Evolutionary conservation across 1,140 invertebrate species (phyloP), one percentile per base, ranked within the genome.

Genomic region (Drosophila busckii): DNA sequence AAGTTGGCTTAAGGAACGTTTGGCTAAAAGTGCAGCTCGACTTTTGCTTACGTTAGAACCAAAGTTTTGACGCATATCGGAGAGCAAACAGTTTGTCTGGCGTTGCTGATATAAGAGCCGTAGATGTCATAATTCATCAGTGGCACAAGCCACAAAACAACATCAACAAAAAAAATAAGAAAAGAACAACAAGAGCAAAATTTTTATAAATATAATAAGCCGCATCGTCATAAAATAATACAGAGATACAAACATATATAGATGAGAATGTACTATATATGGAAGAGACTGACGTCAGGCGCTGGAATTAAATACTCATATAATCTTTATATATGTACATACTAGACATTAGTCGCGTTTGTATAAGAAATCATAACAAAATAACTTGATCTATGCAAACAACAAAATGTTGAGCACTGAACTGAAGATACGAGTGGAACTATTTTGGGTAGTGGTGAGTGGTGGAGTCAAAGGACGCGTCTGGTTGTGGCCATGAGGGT

Each of bases 91-190:
- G 40, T 28, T 42, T 19, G 23, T 7, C 13, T 46, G 12, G 26
- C 12, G 9, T 13, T 28, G 42, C 52, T 55, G 31, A 32, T 63
- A 71, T 41, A 49, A 41, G 20, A 60, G 22, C 20, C 28, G 9
- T 26, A 28, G 44, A 60, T 37, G 40, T 45, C 70, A 76, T 76
- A 76, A 78, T 56, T 76, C 55, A 61, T 54, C 65, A 54, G 70
- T 75, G 70, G 70, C 70, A 75, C 44, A 58, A 54, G 49, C 41
- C 64, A 59, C 50, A 68, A 45, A 53, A 65, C 48, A 70, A 76
- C 50, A 78, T 70, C 54, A 70, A 78, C 70, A 70, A 28, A 45
- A 52, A 23, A 26, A 35, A 35, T n/a, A 53, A 53, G n/a, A n/a
- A 61, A 62, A 61, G 44, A 44, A 13, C 46, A 45, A 29, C 58